Base-by-base conservation (phyloP, 2,888 invertebrate genomes). In the Scaeva pyrastri region DNA sequence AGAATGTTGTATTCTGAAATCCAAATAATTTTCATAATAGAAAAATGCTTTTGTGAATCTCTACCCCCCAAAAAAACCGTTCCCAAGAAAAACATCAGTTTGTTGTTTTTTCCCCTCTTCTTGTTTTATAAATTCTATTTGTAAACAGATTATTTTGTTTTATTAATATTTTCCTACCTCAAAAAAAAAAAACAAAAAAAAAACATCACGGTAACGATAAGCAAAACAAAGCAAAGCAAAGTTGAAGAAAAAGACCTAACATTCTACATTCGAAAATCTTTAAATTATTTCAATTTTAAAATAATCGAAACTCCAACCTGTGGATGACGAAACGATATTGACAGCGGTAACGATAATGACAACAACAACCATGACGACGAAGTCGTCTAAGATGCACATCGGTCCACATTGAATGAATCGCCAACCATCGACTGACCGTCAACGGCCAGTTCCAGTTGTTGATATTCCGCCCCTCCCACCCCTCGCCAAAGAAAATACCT, bases 141-240 rank as follows among this genome's bases (percentile, higher is more conserved):
- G 23, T 23, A 23, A n/a, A 62, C n/a, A 43, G n/a, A 43, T 62
- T 62, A n/a, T 64, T 64, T 45, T 64, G 26, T 45, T 64, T 43
- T 43, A 19, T 48, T 48, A 43, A 45, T 64, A 45, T 64, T 64
- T 64, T 64, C n/a, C 64, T 64, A 45, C 43, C 26, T 64, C 45
- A 64, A 64, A 26, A 64, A n/a, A n/a, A n/a, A n/a, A n/a, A n/a
- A n/a, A n/a, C n/a, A n/a, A n/a, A n/a, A n/a, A n/a, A n/a, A 45
- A 45, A 26, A 64, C 16, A 56, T 39, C 56, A 64, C 16, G 43
- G 45, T 45, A 31, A 48, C 66, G 66, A 66, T 48, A 66, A 31
- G 66, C 31, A 31, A 31, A 31, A 1, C 8, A 7, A 31, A 31
- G 31, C 31, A 66, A 66, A 66, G 66, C 66, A 66, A 66, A 66